Percentiles rank a stretch among this genome's conserved stretches.
phyloP scores from a whole-genome alignment of 2,113 vertebrate genomes.

The Alouatta palliata region DNA sequence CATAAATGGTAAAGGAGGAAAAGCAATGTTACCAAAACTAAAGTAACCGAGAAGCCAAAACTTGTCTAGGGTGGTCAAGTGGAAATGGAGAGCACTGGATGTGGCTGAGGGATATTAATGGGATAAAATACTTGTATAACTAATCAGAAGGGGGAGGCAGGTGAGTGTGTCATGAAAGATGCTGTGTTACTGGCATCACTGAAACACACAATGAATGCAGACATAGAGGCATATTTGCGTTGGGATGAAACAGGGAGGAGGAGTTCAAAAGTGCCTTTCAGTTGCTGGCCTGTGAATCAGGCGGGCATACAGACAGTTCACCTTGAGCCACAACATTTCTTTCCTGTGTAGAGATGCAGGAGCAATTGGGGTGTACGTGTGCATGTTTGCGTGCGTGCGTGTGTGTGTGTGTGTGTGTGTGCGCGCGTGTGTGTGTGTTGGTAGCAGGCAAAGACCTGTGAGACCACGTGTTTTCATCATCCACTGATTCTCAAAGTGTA shows the following conservation, averaged over 20 bases:
- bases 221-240: neutral
- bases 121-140: neutral
- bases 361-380: neutral
- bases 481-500: constrained; percentile 44
- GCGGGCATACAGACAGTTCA: neutral
- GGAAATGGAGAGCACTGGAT: neutral
- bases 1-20: neutral
- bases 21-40: neutral
- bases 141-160: neutral
- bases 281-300: neutral
- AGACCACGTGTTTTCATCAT: constrained; percentile 63
- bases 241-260: neutral
- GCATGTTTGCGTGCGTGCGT: rapidly evolving
- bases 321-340: neutral
- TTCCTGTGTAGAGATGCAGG: neutral
- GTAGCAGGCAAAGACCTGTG: neutral
- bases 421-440: neutral
- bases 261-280: neutral
- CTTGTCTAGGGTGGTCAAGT: no score
- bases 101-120: neutral
- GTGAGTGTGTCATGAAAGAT: neutral
- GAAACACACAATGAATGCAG: neutral
- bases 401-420: neutral
- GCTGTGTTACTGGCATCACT: neutral
- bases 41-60: neutral